These are phyloP conservation scores for Otocyon megalotis DNA, from an alignment of 2,113 vertebrate species.

Conservation along the genomic window DNA sequence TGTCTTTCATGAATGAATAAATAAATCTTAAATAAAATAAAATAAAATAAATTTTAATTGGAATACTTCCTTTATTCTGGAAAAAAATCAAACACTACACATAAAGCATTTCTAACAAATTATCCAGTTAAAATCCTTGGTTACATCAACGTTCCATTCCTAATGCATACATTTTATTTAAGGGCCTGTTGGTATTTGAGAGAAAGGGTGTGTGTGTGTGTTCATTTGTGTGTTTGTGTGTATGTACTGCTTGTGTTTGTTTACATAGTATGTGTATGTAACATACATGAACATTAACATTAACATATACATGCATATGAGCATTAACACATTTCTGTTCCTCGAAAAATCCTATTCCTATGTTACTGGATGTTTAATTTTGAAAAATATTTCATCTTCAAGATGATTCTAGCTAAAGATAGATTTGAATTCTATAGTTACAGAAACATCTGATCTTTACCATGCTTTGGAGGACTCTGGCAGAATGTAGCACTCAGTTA, in stretches of 20 bases:
- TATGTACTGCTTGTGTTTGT: not conserved
- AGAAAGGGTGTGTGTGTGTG: not conserved
- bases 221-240: not conserved
- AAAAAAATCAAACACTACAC: slow-evolving; percentile 37
- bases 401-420: slow-evolving; percentile 5
- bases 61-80: slow-evolving; percentile 44
- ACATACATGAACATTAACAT: not conserved
- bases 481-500: not conserved
- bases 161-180: slow-evolving; percentile 42
- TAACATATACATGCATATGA: not conserved
- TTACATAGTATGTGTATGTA: not conserved
- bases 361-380: not conserved
- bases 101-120: slow-evolving; percentile 50
- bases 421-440: not conserved
- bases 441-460: not conserved
- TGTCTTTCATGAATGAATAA: too few species aligned
- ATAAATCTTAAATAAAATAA: too few species aligned
- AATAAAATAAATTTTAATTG: too few species aligned
- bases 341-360: not conserved
- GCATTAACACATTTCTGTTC: not conserved
- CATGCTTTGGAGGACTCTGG: not conserved
- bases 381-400: slow-evolving; percentile 28
- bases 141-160: slow-evolving; percentile 41
- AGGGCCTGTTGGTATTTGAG: not conserved
- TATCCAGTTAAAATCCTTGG: slow-evolving; percentile 45